Evolutionary conservation across 2,888 invertebrate species (phyloP).

Genomic region (Metopia argyrocephala): DNA sequence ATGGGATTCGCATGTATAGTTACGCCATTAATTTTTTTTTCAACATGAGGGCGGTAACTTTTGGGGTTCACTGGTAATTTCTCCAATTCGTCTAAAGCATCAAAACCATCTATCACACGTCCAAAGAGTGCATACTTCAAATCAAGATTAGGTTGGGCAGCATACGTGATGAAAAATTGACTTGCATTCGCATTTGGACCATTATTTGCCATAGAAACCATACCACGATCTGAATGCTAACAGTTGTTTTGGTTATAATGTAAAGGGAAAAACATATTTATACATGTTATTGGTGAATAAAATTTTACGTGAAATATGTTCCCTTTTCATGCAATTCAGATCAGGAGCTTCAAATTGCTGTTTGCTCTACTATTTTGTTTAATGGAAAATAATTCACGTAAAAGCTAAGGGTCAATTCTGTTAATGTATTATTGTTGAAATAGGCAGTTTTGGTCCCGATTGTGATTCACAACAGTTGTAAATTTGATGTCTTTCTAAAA

Average conservation of each 20-base stretch:
- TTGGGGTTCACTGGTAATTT: conserved; percentile 96
- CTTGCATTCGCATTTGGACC: conserved; percentile 98
- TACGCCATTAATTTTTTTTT: conserved; percentile 91
- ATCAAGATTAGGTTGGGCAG: conserved; percentile 95
- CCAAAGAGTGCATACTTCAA: conserved; percentile 98
- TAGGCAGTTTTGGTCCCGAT: too few relatives aligned
- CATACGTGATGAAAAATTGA: conserved; percentile 98
- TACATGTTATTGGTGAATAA: too few relatives aligned
- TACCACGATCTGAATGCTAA: conserved; percentile 89
- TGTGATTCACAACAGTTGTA: too few relatives aligned
- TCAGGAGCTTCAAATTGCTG: too few relatives aligned
- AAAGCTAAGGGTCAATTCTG: too few relatives aligned
- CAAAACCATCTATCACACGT: conserved; percentile 98
- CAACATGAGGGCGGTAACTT: conserved; percentile 91
- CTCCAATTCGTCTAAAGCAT: conserved; percentile 96
- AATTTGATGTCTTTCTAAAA: too few relatives aligned
- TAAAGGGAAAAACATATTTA: background rate
- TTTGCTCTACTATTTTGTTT: too few relatives aligned
- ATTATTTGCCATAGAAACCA: conserved; percentile 98
- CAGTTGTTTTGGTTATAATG: background rate
- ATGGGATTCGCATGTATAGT: conserved; percentile 99
- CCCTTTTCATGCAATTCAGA: too few relatives aligned
- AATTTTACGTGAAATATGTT: too few relatives aligned
- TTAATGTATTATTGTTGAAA: too few relatives aligned
- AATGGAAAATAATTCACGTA: too few relatives aligned